Percentiles rank a stretch among this genome's conserved stretches.
These are phyloP conservation scores for Eupeodes luniger DNA, from an alignment of 2,888 invertebrate species.

Conservation along the genomic window DNA sequence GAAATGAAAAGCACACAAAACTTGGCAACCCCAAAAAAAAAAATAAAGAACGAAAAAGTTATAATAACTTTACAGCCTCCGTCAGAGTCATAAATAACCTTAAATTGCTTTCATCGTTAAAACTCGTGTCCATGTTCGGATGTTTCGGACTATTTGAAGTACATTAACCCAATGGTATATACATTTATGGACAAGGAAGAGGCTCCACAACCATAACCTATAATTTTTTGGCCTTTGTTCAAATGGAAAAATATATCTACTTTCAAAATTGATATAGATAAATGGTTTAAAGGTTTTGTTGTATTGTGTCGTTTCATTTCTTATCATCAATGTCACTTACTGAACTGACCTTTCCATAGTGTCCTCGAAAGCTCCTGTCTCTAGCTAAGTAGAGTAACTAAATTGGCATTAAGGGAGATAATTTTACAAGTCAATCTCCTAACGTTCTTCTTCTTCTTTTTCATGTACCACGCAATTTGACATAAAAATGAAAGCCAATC, in stretches of 20 bases:
- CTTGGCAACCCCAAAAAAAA: slow-evolving; percentile 35
- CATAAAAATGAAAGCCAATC: neutral
- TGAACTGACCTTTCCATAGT: slow-evolving; percentile 3
- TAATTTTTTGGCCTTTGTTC: slow-evolving; percentile 33
- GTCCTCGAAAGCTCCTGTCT: neutral
- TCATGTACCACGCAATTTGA: neutral
- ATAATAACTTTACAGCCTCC: slow-evolving; percentile 47
- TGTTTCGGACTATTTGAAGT: slow-evolving; percentile 41
- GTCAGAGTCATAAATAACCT: slow-evolving; percentile 55
- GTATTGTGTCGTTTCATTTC: neutral
- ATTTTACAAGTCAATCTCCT: neutral
- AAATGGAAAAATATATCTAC: neutral
- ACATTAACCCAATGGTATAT: slow-evolving; percentile 52
- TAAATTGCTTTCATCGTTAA: slow-evolving; percentile 48
- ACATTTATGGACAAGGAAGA: neutral
- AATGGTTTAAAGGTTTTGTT: neutral
- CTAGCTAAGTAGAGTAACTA: neutral
- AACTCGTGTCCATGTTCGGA: slow-evolving; percentile 40
- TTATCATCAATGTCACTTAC: slow-evolving; percentile 15
- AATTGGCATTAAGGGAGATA: neutral
- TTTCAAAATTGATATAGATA: neutral
- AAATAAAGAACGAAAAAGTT: neutral
- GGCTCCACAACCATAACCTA: slow-evolving; percentile 14
- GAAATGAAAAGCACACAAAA: neutral
- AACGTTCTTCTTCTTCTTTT: neutral